Percentiles rank a stretch among this genome's conserved stretches.
These are phyloP conservation scores for Ctenochaetus hawaiiensis DNA, from an alignment of 2,797 vertebrate species.

Conservation along the genomic window DNA sequence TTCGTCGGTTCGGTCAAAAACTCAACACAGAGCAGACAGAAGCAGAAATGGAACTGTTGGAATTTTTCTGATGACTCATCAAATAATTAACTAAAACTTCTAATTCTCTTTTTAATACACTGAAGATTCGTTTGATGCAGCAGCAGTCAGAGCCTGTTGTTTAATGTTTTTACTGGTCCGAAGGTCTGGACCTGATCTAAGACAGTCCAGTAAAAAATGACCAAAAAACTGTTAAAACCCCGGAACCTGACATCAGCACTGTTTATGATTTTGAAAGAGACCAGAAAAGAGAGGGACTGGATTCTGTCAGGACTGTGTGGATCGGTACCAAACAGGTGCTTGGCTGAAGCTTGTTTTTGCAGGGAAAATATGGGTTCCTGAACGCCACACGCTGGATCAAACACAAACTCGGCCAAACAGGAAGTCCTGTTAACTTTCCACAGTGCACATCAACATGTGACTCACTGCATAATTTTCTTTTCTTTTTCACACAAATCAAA, in stretches of 20 bases:
- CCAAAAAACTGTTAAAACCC: not conserved
- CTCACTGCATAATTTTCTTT: not conserved
- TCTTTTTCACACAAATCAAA: not conserved
- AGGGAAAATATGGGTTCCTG: not conserved
- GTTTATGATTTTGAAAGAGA: not conserved
- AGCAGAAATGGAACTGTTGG: not conserved
- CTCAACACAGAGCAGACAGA: not conserved
- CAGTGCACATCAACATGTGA: not conserved
- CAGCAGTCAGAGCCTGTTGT: not conserved
- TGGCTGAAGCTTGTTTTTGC: no score
- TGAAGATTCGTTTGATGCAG: not conserved
- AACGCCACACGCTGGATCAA: not conserved
- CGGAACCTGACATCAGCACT: not conserved
- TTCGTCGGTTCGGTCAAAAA: not conserved
- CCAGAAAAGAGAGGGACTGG: not conserved
- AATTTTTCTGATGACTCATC: not conserved
- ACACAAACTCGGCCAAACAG: not conserved
- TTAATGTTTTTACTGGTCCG: not conserved
- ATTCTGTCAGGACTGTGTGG: no score
- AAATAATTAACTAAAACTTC: no score
- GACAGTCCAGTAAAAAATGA: not conserved
- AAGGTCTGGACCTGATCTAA: not conserved
- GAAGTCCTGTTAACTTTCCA: not conserved
- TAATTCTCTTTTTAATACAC: not conserved
- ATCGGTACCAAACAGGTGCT: not conserved